Base-by-base conservation (phyloP, 2,797 vertebrate species). In the Fringilla coelebs region DNA sequence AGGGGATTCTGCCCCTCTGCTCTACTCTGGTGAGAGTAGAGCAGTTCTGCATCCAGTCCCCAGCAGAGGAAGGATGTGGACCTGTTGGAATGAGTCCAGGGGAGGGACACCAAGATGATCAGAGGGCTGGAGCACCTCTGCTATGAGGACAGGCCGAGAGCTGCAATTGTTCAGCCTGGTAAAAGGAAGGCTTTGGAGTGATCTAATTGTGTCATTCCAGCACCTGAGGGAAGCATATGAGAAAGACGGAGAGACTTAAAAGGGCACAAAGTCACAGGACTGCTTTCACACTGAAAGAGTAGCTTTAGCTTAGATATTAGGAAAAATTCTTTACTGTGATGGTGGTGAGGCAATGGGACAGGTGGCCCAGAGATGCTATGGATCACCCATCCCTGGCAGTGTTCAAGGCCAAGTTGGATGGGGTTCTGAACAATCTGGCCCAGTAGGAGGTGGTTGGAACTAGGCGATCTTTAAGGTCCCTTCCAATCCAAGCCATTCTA, bases 41-140 rank as follows among this genome's bases (percentile, higher is more conserved):
- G 10, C 9, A 83, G 17, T 10, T 13, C 24, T 51, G 19, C 38
- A 45, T 29, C 48, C 60, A 65, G 16, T 9, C 6, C 40, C 16
- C 38, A 40, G 58, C 25, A 71, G 22, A 45, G 20, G 9, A 61
- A 21, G 32, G 10, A 76, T 6, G 16, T 2, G 5, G 8, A 45
- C 0, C 3, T 51, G 20, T 8, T 45, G n/a, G 25, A 51, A 0
- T 2, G 5, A 77, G n/a, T 9, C 38, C 58, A 57, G 29, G 45
- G 29, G 20, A 76, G 0, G 9, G 16, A 10, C 36, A 57, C 5
- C 8, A 51, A 51, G 20, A 11, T 10, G 8, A 21, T 26, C 5
- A 83, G 17, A 84, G 26, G 38, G n/a, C 17, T 51, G 40, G 31
- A 72, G 4, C 7, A 46, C 7, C n/a, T 12, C 45, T 72, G 6